phyloP scores from a whole-genome alignment of 1,140 invertebrate species.

The Anastatus disparis region DNA sequence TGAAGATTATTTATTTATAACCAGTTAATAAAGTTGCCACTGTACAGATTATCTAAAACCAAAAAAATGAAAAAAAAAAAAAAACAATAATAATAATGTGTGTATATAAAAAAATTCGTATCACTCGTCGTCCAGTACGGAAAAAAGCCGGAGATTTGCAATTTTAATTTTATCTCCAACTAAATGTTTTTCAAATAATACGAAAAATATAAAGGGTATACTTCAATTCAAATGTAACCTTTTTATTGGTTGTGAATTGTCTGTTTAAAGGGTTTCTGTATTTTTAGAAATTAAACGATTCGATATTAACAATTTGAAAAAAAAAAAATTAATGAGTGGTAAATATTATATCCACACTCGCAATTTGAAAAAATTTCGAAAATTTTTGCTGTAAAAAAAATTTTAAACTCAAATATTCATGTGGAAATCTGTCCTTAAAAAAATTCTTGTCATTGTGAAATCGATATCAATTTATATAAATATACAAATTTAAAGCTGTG shows the following conservation, averaged over 20 bases:
- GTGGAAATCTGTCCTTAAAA: background rate
- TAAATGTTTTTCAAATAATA: background rate
- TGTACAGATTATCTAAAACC: slow-evolving; percentile 39
- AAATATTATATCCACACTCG: background rate
- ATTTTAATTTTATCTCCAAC: slow-evolving; percentile 14
- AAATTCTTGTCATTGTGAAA: background rate
- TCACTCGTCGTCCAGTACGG: slow-evolving; percentile 13
- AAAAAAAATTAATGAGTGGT: background rate
- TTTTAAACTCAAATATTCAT: background rate
- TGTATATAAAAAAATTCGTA: slow-evolving; percentile 30
- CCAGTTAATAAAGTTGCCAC: slow-evolving; percentile 21
- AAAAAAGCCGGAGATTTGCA: background rate
- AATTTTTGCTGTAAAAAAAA: background rate
- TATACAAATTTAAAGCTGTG: slow-evolving; percentile 4
- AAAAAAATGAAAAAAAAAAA: background rate
- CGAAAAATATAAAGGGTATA: background rate
- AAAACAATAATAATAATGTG: slow-evolving; percentile 6
- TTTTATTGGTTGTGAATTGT: background rate
- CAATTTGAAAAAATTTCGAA: background rate
- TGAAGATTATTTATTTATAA: slow-evolving; percentile 16
- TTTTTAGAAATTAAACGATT: background rate
- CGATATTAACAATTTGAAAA: background rate
- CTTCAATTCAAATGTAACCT: background rate
- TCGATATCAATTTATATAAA: slow-evolving; percentile 9
- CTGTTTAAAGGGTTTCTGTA: background rate